Evolutionary conservation across 2,113 vertebrate species (phyloP).

Genomic region (Paratilapia polleni): DNA sequence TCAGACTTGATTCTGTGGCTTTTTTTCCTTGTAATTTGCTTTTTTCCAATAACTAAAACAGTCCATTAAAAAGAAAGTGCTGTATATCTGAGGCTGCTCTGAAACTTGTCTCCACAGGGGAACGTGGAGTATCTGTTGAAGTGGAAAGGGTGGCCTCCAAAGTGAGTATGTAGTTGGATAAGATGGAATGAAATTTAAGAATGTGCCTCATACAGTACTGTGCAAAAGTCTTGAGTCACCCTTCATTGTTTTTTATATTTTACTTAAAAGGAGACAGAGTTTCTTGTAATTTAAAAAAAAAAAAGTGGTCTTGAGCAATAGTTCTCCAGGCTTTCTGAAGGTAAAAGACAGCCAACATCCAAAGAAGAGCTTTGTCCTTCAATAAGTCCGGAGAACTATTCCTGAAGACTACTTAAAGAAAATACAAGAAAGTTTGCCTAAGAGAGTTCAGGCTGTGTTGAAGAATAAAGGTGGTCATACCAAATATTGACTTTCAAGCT

Average conservation of each 20-base stretch:
- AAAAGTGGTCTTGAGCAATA: not conserved
- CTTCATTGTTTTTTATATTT: not conserved
- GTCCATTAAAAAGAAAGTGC: not conserved
- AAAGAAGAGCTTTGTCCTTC: too few relatives aligned
- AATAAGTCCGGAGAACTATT: not conserved
- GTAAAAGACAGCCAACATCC: not conserved
- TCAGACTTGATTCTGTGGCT: not conserved
- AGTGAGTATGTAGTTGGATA: slow-evolving; percentile 85
- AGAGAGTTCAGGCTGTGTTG: not conserved
- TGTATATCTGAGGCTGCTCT: not conserved
- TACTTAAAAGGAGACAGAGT: not conserved
- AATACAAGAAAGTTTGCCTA: not conserved
- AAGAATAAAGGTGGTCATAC: too few relatives aligned
- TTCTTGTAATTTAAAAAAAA: not conserved
- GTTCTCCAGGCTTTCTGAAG: not conserved
- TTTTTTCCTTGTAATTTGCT: not conserved
- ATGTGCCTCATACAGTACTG: not conserved
- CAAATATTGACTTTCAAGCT: not conserved
- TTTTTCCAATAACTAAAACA: not conserved
- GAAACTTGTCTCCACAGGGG: slow-evolving; percentile 82
- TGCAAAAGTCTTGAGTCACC: not conserved
- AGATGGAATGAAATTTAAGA: not conserved
- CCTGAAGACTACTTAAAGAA: not conserved
- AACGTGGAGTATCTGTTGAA: slow-evolving; percentile 98
- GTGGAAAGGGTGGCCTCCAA: slow-evolving; percentile 99